Conservation (phyloP, 2,113 vertebrate genomes). For the pig (Sus scrofa) region T2T-Sscrofa CM000816.6:57097001-57097500, state of each 20-base stretch:
- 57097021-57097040: conserved; percentile 85
- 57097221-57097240: conserved; percentile 85
- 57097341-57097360: conserved; percentile 93
- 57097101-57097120: conserved; percentile 85
- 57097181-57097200: conserved; percentile 88
- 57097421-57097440: not conserved
- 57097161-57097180: conserved; percentile 88
- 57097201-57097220: conserved; percentile 86
- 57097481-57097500: conserved; percentile 81
- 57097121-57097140: conserved; percentile 87
- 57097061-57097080: conserved; percentile 86
- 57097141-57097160: conserved; percentile 82
- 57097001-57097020: conserved; percentile 87
- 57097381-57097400: conserved; percentile 26
- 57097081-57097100: conserved; percentile 84
- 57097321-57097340: conserved; percentile 98
- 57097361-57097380: conserved; percentile 53
- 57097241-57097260: conserved; percentile 78
- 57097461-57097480: conserved; percentile 78
- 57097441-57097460: not conserved
- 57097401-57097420: not conserved
- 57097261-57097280: conserved; percentile 82
- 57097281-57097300: conserved; percentile 93
- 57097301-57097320: conserved; percentile 97
- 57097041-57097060: conserved; percentile 84